Evolutionary conservation across 2,797 vertebrate species (phyloP), one percentile per base, ranked within the genome.

Genomic region (Bufotes viridis): DNA sequence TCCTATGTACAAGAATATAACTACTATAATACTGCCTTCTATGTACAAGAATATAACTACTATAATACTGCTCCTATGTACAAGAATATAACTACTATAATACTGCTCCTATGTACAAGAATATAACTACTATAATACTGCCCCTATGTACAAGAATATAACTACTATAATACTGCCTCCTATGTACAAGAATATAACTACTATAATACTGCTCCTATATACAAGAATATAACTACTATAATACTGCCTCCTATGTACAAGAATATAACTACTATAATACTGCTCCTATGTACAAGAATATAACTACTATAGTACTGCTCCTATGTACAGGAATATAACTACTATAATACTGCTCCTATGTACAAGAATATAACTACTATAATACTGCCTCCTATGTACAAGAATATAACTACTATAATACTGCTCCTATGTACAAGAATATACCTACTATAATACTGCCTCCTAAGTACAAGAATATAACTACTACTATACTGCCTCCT

Each of bases 141-240:
- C 65, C 2, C 65, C 24, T 29, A 29, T 65, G 2, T 65, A 65
- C 61, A 65, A 65, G 61, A 65, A 65, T 65, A 65, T 65, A 65
- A 65, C 61, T 65, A 65, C 61, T 65, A 65, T 65, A 65, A 65
- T 65, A 65, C 22, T 65, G 61, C 61, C 2, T 22, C 61, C 61
- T 65, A 65, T 65, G 12, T 65, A n/a, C 61, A 65, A n/a, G 61
- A 65, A 65, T 65, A 65, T 65, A 65, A 65, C 20, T 65, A 65
- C 61, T 65, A 65, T 65, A 65, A 65, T 65, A 65, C 22, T 65
- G 61, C 61, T 11, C 61, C 61, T 65, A 65, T n/a, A 3, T 65
- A 65, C 61, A n/a, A n/a, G 61, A 65, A 65, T 65, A 65, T 65
- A 65, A 65, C 61, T 65, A 65, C 61, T 65, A 65, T 65, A 65